Evolutionary conservation across 2,888 invertebrate species (phyloP).

Genomic region (Meandrusa payeni): DNA sequence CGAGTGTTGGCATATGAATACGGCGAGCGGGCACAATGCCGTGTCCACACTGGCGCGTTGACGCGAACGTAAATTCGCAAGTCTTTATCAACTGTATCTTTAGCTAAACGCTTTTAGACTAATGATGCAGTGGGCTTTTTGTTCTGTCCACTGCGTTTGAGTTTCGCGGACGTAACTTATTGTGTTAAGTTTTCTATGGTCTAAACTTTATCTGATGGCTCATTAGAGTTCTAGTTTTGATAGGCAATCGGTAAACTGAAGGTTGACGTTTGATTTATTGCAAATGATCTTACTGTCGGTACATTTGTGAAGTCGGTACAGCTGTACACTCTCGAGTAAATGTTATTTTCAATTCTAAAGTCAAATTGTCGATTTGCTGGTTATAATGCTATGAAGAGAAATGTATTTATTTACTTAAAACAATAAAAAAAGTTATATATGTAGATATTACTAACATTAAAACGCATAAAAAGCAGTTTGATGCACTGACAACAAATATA

Average conservation of each 20-base stretch:
- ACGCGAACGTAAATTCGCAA: constrained; percentile 54
- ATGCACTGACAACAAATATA: too few relatives aligned
- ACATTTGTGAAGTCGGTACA: background rate
- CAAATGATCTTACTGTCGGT: constrained; percentile 1
- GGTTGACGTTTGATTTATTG: constrained; percentile 15
- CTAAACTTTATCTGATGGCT: constrained; percentile 19
- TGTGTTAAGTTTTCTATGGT: constrained; percentile 21
- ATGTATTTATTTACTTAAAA: too few relatives aligned
- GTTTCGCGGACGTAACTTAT: constrained; percentile 21
- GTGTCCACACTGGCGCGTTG: constrained; percentile 46
- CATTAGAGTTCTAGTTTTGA: constrained; percentile 18
- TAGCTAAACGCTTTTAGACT: constrained; percentile 41
- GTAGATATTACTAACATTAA: too few relatives aligned
- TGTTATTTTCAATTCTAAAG: too few relatives aligned
- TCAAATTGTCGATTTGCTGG: too few relatives aligned
- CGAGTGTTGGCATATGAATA: constrained; percentile 70
- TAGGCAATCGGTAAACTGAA: constrained; percentile 1
- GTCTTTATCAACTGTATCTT: constrained; percentile 53
- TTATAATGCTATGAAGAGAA: too few relatives aligned
- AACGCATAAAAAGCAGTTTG: too few relatives aligned
- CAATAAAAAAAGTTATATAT: too few relatives aligned
- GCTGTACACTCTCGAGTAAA: background rate
- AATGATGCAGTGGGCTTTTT: constrained; percentile 23
- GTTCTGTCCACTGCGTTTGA: constrained; percentile 19
- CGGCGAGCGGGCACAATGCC: constrained; percentile 53